Base-by-base conservation (phyloP, 30 jellyfish, hydroid and myxozoan genomes). In the Calvadosia cruxmelitensis region DNA sequence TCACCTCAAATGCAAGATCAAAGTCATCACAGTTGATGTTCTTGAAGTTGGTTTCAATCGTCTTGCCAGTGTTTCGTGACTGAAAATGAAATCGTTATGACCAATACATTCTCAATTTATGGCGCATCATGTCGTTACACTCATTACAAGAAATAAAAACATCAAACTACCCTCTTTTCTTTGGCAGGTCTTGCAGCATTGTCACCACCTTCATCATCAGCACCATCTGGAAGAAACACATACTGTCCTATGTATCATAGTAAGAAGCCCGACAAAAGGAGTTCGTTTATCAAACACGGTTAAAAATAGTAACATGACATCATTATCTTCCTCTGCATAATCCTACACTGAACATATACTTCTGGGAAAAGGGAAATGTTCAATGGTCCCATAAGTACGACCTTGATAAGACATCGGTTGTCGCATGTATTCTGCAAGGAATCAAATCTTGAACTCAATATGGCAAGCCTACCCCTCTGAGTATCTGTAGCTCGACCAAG, bases 1-100 rank as follows among this genome's bases (percentile, higher is more conserved):
- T 64, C 70, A 79, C 96, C 94, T 86, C 96, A 63, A 78, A 86
- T 26, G 91, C 92, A 50, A 79, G 36, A 28, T 86, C 96, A 73
- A 73, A 75, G 32, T 72, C 65, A 23, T 86, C 96, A 42, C 94
- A 79, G 74, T 86, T 86, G 13, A 86, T 49, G 29, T 82, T 49
- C 53, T 79, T 79, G 34, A 79, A 29, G 64, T 86, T 86, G 53
- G 68, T 78, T 52, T 86, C 93, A 12, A 86, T 86, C 0, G 92
- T 86, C 65, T 86, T 86, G 29, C 96, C 93, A 34, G 96, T 70
- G 1, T 42, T 42, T 5, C 57, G 57, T 20, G 15, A 10, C 57
- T 42, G 20, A 20, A 42, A 42, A n/a, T n/a, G n/a, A n/a, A n/a
- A n/a, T n/a, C n/a, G n/a, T n/a, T n/a, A n/a, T n/a, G n/a, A n/a